Base-by-base conservation (phyloP, 2,113 vertebrate species). In the Salvelinus namaycush region DNA sequence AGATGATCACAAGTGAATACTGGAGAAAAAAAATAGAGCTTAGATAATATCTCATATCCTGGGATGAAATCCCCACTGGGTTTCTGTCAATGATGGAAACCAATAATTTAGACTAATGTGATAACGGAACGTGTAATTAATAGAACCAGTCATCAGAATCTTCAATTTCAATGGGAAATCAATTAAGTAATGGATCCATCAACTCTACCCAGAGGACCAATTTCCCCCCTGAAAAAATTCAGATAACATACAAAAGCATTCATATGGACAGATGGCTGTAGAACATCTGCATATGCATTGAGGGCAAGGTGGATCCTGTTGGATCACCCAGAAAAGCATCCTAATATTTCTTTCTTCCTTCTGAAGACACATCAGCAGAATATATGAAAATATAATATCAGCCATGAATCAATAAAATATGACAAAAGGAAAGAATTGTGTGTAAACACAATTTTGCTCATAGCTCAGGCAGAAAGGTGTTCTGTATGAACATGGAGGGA, bases 401-500 rank as follows among this genome's bases (percentile, higher is more conserved):
- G 78, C 44, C 76, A 70, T 83, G 80, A 87, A 89, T 86, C 82
- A 87, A 83, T 88, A 68, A 79, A 81, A 76, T 20, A 76, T 80
- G 79, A 83, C 54, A 71, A 49, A 70, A 78, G 60, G 29, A 57
- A 68, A 65, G 70, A 44, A 76, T 71, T 26, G 11, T n/a, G 18
- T 27, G 62, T 34, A n/a, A 59, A 72, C 44, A 70, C 59, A 74
- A 68, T 22, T 84, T 68, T 75, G 51, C 75, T 79, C 75, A 22
- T 66, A 81, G 78, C 80, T 81, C 75, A 79, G 51, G 80, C 79
- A 62, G 73, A 12, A 12, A 31, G 68, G 73, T 11, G 9, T 39
- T 26, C 12, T 76, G 73, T 83, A 84, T 87, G 80, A 54, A 54
- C 51, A 4, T 54, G 51, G 51, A 14, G 16, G 51, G 51, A 18